These are phyloP conservation scores for Tuberolachnus salignus DNA, from an alignment of 2,888 invertebrate species.

Conservation along the genomic window DNA sequence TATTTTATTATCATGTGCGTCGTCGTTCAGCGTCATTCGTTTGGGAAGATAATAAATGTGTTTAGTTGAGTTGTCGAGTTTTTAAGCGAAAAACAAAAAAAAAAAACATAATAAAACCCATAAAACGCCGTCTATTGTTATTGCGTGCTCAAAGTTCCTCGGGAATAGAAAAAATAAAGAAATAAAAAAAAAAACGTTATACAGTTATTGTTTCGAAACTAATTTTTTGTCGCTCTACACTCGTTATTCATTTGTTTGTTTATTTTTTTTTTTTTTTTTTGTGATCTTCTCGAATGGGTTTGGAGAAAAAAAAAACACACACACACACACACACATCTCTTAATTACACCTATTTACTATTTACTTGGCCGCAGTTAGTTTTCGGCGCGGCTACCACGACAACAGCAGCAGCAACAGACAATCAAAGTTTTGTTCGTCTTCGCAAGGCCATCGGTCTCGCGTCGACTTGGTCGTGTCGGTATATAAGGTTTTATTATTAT, in stretches of 20 bases:
- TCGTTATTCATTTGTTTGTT: constrained; percentile 32
- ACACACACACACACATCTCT: constrained; percentile 36
- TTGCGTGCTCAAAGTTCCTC: background rate
- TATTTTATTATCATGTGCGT: background rate
- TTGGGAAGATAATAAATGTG: constrained; percentile 11
- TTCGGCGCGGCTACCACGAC: background rate
- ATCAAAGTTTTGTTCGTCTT: constrained; percentile 37
- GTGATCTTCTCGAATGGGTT: constrained; percentile 33
- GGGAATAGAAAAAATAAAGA: no score
- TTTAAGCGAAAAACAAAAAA: constrained; percentile 26
- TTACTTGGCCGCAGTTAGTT: background rate
- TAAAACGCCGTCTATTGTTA: constrained; percentile 19
- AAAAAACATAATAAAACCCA: constrained; percentile 24
- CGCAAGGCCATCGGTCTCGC: constrained; percentile 11
- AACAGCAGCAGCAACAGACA: background rate
- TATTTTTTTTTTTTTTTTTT: no score
- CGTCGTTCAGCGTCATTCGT: background rate
- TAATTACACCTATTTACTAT: constrained; percentile 46
- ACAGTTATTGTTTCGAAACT: constrained; percentile 36
- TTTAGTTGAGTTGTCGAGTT: background rate
- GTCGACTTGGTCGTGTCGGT: background rate
- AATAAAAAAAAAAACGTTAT: background rate
- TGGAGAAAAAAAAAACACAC: no score
- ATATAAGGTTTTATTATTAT: background rate
- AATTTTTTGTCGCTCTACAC: constrained; percentile 37